A percentile compares a stretch with the other conserved stretches of the same genome.
These are phyloP conservation scores for Luidia sarsii DNA, from an alignment of 53 echinoderm and acorn worm species.

Conservation along the genomic window DNA sequence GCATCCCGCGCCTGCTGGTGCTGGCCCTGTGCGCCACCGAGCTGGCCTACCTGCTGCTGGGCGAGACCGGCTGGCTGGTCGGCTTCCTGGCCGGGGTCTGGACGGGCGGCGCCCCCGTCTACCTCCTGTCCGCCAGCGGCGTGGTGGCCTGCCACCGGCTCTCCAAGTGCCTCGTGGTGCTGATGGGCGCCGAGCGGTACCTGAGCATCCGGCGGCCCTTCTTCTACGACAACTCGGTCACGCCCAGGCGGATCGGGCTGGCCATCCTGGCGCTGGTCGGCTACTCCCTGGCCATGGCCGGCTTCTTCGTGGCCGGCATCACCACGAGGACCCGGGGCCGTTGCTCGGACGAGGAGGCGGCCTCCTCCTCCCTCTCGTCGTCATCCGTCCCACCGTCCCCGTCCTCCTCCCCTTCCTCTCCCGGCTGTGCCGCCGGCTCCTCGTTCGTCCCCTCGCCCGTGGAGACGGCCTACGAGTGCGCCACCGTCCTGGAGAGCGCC, in stretches of 20 bases:
- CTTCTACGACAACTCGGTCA: conserved; percentile 84
- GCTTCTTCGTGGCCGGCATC: conserved; percentile 54
- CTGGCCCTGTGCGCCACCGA: conserved; percentile 81
- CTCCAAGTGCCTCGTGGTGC: conserved; percentile 81
- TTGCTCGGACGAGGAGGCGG: neutral
- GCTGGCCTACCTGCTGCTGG: conserved; percentile 63
- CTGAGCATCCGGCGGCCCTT: conserved; percentile 88
- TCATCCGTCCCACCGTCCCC: neutral
- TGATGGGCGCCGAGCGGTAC: conserved; percentile 92
- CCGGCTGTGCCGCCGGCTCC: neutral
- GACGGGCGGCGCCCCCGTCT: conserved; percentile 48
- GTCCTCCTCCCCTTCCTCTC: neutral
- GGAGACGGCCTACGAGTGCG: conserved; percentile 59
- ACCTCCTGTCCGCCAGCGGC: conserved; percentile 57
- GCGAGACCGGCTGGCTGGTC: conserved; percentile 75
- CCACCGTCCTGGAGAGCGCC: conserved; percentile 68
- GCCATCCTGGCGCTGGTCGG: conserved; percentile 39
- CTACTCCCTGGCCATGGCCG: conserved; percentile 60
- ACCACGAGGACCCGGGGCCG: neutral
- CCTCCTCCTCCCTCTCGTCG: neutral
- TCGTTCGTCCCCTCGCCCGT: conserved; percentile 6
- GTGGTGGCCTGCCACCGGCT: conserved; percentile 67
- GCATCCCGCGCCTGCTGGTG: conserved; percentile 74
- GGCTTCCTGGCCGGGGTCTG: conserved; percentile 51
- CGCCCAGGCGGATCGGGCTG: conserved; percentile 51